phyloP scores from a whole-genome alignment of 2,888 invertebrate genomes.

The Mallateleia sp. region DNA sequence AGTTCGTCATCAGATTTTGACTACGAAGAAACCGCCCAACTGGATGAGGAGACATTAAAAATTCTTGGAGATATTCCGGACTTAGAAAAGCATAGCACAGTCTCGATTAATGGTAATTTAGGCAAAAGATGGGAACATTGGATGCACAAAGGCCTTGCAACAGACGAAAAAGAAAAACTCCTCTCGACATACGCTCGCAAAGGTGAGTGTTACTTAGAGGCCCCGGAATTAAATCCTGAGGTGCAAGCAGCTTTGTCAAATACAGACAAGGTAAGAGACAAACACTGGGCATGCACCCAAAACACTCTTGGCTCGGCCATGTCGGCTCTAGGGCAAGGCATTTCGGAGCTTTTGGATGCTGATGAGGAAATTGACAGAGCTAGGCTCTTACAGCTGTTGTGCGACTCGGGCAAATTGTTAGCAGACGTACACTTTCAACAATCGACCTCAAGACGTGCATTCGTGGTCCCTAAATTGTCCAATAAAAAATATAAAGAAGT shows the following conservation, averaged over 20 bases:
- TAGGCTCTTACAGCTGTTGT: too few species aligned
- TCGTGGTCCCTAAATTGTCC: slow-evolving; percentile 20
- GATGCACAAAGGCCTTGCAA: background rate
- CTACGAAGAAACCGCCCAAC: background rate
- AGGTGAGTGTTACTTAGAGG: background rate
- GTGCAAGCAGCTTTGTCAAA: too few species aligned
- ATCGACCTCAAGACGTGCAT: slow-evolving; percentile 28
- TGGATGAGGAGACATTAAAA: background rate
- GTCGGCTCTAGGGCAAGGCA: too few species aligned
- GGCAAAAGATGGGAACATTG: slow-evolving; percentile 6
- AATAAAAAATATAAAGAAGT: slow-evolving; percentile 23
- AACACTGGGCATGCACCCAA: too few species aligned
- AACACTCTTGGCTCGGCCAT: too few species aligned
- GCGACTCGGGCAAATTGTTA: too few species aligned
- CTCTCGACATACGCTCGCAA: background rate
- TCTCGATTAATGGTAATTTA: background rate
- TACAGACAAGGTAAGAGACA: too few species aligned
- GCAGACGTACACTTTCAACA: slow-evolving; percentile 36
- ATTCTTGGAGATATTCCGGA: background rate
- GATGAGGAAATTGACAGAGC: too few species aligned
- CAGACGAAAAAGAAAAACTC: background rate
- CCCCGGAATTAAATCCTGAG: slow-evolving; percentile 15
- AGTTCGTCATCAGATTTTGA: background rate
- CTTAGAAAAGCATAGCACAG: background rate
- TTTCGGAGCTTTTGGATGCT: too few species aligned